Evolutionary conservation across 2,888 invertebrate species (phyloP), one percentile per base, ranked within the genome.

Genomic region (Oconnorella tubifera): DNA sequence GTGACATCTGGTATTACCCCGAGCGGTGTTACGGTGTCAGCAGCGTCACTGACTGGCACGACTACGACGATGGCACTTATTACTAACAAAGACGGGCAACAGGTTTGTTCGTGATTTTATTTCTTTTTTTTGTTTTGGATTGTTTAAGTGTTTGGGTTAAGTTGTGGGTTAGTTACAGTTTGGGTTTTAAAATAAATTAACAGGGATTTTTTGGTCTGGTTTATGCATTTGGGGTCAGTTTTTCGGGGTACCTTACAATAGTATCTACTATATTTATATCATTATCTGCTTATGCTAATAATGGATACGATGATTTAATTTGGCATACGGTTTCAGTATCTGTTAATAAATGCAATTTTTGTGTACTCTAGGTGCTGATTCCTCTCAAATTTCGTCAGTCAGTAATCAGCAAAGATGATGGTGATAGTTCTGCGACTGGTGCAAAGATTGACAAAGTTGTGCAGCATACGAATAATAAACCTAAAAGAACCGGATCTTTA

Each of bases 401-500:
- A 29, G 29, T 50, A 31, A 27, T 29, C 2, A 19, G 10, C 40
- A 40, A 19, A 14, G 60, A 61, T 19, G 64, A 59, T 4, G 19
- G 29, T 1, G 48, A 51, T 2, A 62, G 56, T 2, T 50, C 55
- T 10, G 25, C 27, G 2, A 23, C 50, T n/a, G 33, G 14, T 23
- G 61, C 57, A 25, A 33, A 55, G 10, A n/a, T 50, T 33, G 2
- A 57, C 23, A 62, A 40, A 31, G 19, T 40, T n/a, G 25, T 33
- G 2, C 60, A 27, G 60, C 50, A 49, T 31, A 33, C 63, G 27
- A 33, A 32, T 32, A 72, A 68, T 60, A 76, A 82, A 74, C 86
- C 88, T 1, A 86, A 85, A 71, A 83, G 86, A 75, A 86, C 86
- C 4, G 88, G 88, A 25, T 88, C 89, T 33, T 80, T 89, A 4